phyloP scores from a whole-genome alignment of 2,797 vertebrate species.

The Phalanger gymnotis region DNA sequence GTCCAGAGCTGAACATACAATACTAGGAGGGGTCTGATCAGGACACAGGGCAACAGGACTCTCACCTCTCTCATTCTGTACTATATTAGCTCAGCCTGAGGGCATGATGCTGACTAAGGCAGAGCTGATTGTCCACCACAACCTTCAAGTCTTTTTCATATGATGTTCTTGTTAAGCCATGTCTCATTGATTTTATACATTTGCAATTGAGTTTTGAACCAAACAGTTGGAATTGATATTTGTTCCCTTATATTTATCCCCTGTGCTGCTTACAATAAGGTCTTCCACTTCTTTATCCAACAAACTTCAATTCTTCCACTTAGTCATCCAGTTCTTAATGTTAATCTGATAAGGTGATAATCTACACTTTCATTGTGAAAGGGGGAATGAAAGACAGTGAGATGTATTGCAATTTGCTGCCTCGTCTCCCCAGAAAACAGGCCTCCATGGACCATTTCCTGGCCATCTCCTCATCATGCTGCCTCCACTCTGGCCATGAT shows the following conservation, averaged over 20 bases:
- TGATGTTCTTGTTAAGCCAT: not conserved
- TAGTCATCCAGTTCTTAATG: not conserved
- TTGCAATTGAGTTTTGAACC: not conserved
- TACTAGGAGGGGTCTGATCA: not conserved
- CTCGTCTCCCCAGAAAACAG: not conserved
- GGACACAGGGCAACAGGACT: not conserved
- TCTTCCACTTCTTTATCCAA: not conserved
- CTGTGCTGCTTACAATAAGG: not conserved
- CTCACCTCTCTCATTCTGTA: not conserved
- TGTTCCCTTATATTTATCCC: not conserved
- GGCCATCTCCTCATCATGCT: not conserved
- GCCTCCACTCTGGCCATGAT: not conserved
- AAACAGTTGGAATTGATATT: not conserved
- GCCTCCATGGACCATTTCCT: not conserved
- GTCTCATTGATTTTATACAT: not conserved
- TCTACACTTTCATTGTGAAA: not conserved
- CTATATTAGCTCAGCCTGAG: not conserved
- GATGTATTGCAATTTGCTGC: not conserved
- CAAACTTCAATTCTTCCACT: not conserved
- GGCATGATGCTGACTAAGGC: not conserved
- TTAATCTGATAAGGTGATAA: not conserved
- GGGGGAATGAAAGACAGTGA: not conserved
- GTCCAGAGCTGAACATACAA: not conserved
- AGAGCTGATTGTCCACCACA: not conserved
- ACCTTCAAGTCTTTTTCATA: not conserved